These are phyloP conservation scores for Pteria penguin DNA, from an alignment of 2,888 invertebrate genomes.

Conservation along the genomic window DNA sequence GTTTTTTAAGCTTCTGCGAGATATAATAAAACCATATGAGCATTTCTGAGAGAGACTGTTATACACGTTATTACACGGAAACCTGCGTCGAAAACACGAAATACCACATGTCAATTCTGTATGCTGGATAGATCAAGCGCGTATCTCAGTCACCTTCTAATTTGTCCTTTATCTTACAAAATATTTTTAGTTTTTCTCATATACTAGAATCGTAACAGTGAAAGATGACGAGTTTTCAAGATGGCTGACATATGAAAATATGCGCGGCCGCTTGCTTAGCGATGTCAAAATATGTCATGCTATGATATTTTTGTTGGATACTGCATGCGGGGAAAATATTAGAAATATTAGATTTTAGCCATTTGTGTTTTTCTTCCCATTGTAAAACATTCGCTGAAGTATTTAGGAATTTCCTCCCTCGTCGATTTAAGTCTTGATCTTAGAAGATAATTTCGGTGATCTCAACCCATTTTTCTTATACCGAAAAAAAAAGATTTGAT, in stretches of 20 bases:
- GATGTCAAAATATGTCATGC: not conserved
- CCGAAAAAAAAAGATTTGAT: too few species aligned
- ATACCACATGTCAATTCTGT: conserved; percentile 27
- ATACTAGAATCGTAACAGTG: not conserved
- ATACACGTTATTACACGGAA: conserved; percentile 25
- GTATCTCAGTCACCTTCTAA: not conserved
- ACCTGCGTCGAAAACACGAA: conserved; percentile 21
- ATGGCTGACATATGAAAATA: not conserved
- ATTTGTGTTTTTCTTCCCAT: too few species aligned
- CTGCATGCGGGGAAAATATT: too few species aligned
- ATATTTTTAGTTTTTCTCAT: not conserved
- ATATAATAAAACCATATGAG: conserved; percentile 23
- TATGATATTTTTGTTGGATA: too few species aligned
- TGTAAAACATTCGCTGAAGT: too few species aligned
- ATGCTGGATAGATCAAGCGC: conserved; percentile 12
- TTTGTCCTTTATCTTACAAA: conserved; percentile 11
- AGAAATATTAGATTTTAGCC: too few species aligned
- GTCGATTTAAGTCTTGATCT: too few species aligned
- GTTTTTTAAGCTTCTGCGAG: conserved; percentile 26
- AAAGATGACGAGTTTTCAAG: not conserved
- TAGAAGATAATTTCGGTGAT: too few species aligned
- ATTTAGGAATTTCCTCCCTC: too few species aligned
- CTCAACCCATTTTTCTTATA: too few species aligned
- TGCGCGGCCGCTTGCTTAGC: not conserved
- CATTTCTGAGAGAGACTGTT: conserved; percentile 1